Percentiles rank a stretch among this genome's conserved stretches.
These are phyloP conservation scores for Drosophila nigricruria DNA, from an alignment of 2,888 invertebrate genomes.

Conservation along the genomic window DNA sequence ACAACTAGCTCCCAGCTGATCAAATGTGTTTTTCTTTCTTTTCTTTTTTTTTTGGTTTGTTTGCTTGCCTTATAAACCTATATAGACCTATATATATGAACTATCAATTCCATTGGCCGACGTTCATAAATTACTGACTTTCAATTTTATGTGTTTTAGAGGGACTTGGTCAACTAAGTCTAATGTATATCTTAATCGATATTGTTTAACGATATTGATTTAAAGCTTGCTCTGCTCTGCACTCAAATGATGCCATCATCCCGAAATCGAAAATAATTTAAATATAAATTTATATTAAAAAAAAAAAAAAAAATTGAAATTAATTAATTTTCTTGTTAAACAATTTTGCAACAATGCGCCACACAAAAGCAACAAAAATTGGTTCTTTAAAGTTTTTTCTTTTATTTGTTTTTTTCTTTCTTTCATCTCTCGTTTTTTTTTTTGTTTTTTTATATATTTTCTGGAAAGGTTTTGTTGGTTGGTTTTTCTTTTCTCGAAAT, in stretches of 20 bases:
- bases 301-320: not conserved
- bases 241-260: constrained; percentile 85
- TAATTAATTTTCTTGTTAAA: constrained; percentile 61
- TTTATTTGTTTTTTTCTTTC: constrained; percentile 68
- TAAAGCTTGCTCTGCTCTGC: constrained; percentile 65
- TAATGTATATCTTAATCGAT: constrained; percentile 18
- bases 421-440: constrained; percentile 33
- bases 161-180: not conserved
- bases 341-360: constrained; percentile 58
- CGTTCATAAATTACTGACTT: constrained; percentile 77
- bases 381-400: constrained; percentile 67
- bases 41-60: not conserved
- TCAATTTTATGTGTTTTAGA: constrained; percentile 31
- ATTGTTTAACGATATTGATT: constrained; percentile 26
- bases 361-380: constrained; percentile 64
- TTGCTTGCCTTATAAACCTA: constrained; percentile 39
- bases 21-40: constrained; percentile 4
- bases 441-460: constrained; percentile 50
- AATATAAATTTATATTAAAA: constrained; percentile 14
- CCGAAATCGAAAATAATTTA: constrained; percentile 57
- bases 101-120: constrained; percentile 47
- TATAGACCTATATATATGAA: constrained; percentile 23
- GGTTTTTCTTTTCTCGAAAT: constrained; percentile 47
- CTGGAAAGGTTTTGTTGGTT: constrained; percentile 65
- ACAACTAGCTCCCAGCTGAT: constrained; percentile 2